phyloP scores from a whole-genome alignment of 2,888 invertebrate species.

The Microplitis deprimator region DNA sequence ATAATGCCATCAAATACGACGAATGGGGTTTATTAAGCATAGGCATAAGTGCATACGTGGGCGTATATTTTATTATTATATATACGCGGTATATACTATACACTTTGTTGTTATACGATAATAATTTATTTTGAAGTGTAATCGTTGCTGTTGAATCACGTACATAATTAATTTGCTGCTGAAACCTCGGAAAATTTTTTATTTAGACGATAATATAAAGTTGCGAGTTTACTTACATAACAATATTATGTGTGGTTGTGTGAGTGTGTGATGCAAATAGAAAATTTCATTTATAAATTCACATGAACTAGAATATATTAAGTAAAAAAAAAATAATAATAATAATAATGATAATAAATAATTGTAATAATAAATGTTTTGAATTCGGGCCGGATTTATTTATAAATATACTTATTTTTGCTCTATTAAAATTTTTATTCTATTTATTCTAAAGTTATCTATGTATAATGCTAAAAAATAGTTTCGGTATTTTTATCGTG shows the following conservation, averaged over 20 bases:
- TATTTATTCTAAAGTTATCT: background rate
- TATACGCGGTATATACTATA: background rate
- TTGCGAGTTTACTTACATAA: background rate
- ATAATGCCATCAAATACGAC: slow-evolving; percentile 14
- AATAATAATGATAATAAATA: too few species aligned
- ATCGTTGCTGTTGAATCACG: slow-evolving; percentile 1
- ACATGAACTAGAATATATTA: background rate
- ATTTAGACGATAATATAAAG: background rate
- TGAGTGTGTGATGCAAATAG: background rate
- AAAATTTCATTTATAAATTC: background rate
- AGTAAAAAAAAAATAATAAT: background rate
- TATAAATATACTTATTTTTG: background rate
- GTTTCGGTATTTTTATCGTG: slow-evolving; percentile 39
- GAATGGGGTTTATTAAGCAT: slow-evolving; percentile 55
- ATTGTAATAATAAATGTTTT: background rate
- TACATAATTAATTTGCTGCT: slow-evolving; percentile 16
- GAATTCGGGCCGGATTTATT: background rate
- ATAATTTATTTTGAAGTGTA: slow-evolving; percentile 8
- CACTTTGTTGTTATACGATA: slow-evolving; percentile 8
- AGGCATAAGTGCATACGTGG: slow-evolving; percentile 46
- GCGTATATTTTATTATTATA: slow-evolving; percentile 1
- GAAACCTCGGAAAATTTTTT: slow-evolving; percentile 20
- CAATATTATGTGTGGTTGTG: background rate
- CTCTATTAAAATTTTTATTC: background rate
- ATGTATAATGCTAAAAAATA: slow-evolving; percentile 57